A percentile compares a stretch with the other conserved stretches of the same genome.
Conservation (phyloP, 2,113 vertebrate species). For the Tragelaphus scriptus region DNA sequence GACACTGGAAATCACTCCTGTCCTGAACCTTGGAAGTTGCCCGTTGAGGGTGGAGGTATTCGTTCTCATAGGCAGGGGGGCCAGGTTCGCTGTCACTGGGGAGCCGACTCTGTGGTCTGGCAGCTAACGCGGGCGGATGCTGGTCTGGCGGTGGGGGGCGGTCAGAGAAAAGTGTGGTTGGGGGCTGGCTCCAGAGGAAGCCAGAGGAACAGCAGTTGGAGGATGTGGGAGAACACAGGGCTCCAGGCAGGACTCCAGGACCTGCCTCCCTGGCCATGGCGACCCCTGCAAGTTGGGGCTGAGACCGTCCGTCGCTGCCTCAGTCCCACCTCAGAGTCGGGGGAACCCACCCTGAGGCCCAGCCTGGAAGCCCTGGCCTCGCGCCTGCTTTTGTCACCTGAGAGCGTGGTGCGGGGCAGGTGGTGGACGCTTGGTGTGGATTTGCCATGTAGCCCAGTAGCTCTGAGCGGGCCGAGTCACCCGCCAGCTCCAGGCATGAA, state of each 20-base stretch:
- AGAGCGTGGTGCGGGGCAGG: accelerated
- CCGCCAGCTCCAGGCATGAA: not conserved
- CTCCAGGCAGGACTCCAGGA: not conserved
- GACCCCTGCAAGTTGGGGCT: not conserved
- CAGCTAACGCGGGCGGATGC: not conserved
- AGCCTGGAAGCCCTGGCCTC: not conserved
- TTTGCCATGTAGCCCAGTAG: too few relatives aligned
- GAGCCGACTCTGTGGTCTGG: not conserved
- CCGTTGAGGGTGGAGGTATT: not conserved
- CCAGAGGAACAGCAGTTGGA: not conserved
- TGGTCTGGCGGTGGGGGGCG: not conserved
- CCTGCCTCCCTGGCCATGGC: not conserved
- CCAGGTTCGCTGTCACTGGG: not conserved
- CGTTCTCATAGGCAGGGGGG: not conserved
- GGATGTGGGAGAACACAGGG: not conserved
- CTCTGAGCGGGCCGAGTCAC: not conserved
- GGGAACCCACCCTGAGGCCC: not conserved
- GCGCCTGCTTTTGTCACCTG: not conserved
- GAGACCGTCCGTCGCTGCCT: not conserved
- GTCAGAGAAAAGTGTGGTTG: not conserved
- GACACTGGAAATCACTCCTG: not conserved
- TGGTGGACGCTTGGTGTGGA: too few relatives aligned
- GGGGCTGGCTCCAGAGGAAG: not conserved
- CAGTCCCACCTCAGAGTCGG: not conserved
- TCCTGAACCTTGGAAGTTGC: not conserved